Evolutionary conservation across 2,888 invertebrate genomes (phyloP).

Genomic region (Ceratothoa steindachneri): DNA sequence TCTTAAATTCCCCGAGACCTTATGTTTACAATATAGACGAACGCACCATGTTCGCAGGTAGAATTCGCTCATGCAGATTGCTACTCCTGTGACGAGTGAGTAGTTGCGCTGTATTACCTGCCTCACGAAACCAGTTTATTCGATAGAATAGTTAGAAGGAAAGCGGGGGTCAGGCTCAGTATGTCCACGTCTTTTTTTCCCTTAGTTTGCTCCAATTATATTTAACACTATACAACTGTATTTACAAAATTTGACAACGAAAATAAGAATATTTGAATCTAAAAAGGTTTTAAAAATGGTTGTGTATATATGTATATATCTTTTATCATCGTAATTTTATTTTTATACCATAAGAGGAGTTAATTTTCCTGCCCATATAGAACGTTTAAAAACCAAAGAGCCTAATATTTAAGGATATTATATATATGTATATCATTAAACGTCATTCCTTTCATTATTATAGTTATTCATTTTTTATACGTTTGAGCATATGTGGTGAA

Average conservation of each 20-base stretch:
- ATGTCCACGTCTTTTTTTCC: too few species aligned
- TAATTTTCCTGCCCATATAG: background rate
- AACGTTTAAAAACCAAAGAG: background rate
- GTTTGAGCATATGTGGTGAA: background rate
- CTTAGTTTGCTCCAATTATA: background rate
- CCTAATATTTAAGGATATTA: background rate
- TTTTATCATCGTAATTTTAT: background rate
- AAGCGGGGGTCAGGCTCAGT: too few species aligned
- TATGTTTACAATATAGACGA: too few species aligned
- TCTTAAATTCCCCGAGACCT: too few species aligned
- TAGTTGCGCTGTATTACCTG: too few species aligned
- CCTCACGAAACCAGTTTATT: too few species aligned
- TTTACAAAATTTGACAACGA: background rate
- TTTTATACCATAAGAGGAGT: background rate
- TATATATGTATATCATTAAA: background rate
- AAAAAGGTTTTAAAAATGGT: background rate
- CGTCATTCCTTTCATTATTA: background rate
- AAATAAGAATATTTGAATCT: background rate
- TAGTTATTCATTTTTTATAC: background rate
- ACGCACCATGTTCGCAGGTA: too few species aligned
- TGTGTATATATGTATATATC: background rate
- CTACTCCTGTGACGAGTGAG: too few species aligned
- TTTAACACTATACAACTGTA: background rate
- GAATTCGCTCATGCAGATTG: too few species aligned
- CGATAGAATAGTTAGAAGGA: too few species aligned